A percentile compares a stretch with the other conserved stretches of the same genome.
These are phyloP conservation scores for Palaemon carinicauda DNA, from an alignment of 1,140 invertebrate species.

Conservation along the genomic window DNA sequence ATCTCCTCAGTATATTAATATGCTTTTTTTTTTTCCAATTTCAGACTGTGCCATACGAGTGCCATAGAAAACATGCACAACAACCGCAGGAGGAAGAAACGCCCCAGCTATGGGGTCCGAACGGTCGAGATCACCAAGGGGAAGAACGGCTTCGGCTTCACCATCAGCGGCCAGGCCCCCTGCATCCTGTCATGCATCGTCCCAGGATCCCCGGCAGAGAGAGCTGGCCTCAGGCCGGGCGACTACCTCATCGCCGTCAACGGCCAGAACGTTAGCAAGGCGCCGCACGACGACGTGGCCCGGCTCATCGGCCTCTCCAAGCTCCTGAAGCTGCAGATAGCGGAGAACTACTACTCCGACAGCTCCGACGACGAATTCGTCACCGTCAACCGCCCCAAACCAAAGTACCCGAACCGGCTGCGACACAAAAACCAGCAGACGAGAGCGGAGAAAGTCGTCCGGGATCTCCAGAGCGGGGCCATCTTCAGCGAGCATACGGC, in stretches of 20 bases:
- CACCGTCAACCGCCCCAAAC: constrained; percentile 66
- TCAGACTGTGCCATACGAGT: constrained; percentile 17
- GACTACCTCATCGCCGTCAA: constrained; percentile 93
- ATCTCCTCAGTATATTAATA: too few species aligned
- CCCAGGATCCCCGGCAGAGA: constrained; percentile 81
- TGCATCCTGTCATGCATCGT: constrained; percentile 90
- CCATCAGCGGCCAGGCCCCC: constrained; percentile 91
- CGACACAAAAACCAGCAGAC: constrained; percentile 61
- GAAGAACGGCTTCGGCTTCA: constrained; percentile 88
- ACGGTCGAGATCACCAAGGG: constrained; percentile 86
- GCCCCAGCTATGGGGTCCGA: constrained; percentile 80
- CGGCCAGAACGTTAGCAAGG: constrained; percentile 85
- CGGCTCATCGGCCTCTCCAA: constrained; percentile 85
- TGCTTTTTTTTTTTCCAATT: not conserved
- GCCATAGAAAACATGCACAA: constrained; percentile 57
- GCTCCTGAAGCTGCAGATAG: constrained; percentile 81
- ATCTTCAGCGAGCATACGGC: constrained; percentile 61
- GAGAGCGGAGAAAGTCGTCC: constrained; percentile 59
- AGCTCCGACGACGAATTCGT: constrained; percentile 80
- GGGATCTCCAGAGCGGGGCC: constrained; percentile 62
- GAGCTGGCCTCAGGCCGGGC: constrained; percentile 85
- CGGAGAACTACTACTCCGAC: constrained; percentile 82
- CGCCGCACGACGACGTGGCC: constrained; percentile 92
- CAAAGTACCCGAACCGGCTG: constrained; percentile 73
- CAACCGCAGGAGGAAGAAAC: constrained; percentile 79